phyloP scores from a whole-genome alignment of 2,797 vertebrate genomes.

The Oryzias sinensis region DNA sequence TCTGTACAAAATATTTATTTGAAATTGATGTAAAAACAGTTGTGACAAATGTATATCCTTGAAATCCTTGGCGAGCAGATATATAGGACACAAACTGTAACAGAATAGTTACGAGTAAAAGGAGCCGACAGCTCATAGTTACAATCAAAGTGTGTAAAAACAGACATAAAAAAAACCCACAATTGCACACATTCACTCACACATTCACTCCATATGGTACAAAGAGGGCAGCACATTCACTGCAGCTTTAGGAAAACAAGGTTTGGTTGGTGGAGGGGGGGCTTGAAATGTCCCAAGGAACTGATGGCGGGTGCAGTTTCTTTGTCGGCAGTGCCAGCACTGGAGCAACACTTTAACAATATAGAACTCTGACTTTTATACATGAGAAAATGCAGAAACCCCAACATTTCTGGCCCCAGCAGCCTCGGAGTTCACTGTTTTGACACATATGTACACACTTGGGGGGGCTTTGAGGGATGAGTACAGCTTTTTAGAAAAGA shows the following conservation, averaged over 20 bases:
- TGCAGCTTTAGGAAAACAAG: background rate
- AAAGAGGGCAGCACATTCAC: constrained; percentile 11
- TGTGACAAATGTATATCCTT: constrained; percentile 59
- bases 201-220: constrained; percentile 21
- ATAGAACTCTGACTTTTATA: constrained; percentile 67
- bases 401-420: constrained; percentile 8
- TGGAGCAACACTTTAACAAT: constrained; percentile 69
- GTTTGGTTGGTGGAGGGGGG: background rate
- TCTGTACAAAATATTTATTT: constrained; percentile 80
- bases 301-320: constrained; percentile 66
- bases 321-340: constrained; percentile 82
- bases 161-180: constrained; percentile 4
- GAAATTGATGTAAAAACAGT: constrained; percentile 72
- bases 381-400: constrained; percentile 46
- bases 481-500: constrained; percentile 42
- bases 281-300: constrained; percentile 48
- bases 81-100: constrained; percentile 44
- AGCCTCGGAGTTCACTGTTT: constrained; percentile 30
- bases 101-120: constrained; percentile 19
- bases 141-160: constrained; percentile 42
- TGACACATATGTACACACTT: constrained; percentile 53
- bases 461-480: constrained; percentile 16
- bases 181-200: constrained; percentile 22
- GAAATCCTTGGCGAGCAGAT: constrained; percentile 66
- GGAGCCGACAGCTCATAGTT: constrained; percentile 42